Percentiles rank a stretch among this genome's conserved stretches.
These are phyloP conservation scores for Drosophila pectinifera DNA, from an alignment of 1,140 invertebrate species.

Conservation along the genomic window DNA sequence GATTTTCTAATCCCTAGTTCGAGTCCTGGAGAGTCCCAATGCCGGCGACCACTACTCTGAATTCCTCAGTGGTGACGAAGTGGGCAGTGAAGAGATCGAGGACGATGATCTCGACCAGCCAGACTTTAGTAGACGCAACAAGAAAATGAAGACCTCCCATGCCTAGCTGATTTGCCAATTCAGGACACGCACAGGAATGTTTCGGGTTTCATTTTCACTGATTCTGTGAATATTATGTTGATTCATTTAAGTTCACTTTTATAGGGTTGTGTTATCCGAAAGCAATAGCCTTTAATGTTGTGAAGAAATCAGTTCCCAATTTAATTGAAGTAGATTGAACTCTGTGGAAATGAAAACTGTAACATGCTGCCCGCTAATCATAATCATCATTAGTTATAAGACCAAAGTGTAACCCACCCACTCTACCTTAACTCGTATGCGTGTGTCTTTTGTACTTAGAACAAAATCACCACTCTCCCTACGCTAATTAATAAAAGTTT, in stretches of 20 bases:
- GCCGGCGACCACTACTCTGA: constrained; percentile 39
- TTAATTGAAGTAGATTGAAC: constrained; percentile 12
- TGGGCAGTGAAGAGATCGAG: constrained; percentile 59
- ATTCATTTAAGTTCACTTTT: constrained; percentile 9
- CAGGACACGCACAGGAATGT: not conserved
- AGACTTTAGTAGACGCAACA: constrained; percentile 79
- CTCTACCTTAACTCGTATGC: constrained; percentile 54
- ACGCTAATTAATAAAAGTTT: constrained; percentile 35
- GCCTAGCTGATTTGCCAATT: constrained; percentile 45
- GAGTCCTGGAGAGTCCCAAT: constrained; percentile 61
- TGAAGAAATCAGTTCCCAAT: constrained; percentile 21
- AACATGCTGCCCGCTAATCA: constrained; percentile 28
- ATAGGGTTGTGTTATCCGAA: constrained; percentile 32
- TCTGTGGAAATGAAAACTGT: constrained; percentile 24
- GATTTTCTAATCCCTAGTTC: constrained; percentile 42
- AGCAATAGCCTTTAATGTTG: constrained; percentile 30
- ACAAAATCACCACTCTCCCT: constrained; percentile 27
- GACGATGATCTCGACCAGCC: constrained; percentile 68
- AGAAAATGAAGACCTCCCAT: constrained; percentile 84
- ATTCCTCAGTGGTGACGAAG: constrained; percentile 58
- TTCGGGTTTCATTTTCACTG: constrained; percentile 18
- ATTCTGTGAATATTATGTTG: constrained; percentile 10
- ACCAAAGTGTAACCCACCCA: constrained; percentile 29
- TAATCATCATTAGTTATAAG: constrained; percentile 47
- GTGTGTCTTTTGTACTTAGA: constrained; percentile 46